A percentile compares a stretch with the other conserved stretches of the same genome.
Evolutionary conservation across 2,888 invertebrate species (phyloP).

Genomic region (Mythimna impura): DNA sequence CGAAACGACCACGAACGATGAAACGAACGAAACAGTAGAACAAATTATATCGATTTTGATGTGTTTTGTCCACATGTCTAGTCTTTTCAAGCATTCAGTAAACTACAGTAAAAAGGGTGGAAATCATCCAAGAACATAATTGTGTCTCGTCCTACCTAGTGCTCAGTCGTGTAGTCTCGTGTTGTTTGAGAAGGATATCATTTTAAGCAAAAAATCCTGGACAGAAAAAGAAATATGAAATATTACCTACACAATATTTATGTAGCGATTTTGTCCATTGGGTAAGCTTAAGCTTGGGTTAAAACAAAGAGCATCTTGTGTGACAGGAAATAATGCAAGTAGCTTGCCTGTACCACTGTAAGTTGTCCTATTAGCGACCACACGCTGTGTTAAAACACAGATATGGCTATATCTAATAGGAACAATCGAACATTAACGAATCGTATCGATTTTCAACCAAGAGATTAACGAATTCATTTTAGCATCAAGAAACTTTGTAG

Average conservation of each 20-base stretch:
- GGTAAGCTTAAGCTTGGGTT: background rate
- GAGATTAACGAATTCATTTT: conserved; percentile 46
- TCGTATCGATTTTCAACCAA: conserved; percentile 34
- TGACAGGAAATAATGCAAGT: background rate
- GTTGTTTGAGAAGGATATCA: background rate
- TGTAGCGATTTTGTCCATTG: background rate
- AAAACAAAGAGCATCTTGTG: background rate
- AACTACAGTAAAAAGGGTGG: background rate
- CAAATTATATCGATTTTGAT: conserved; percentile 19
- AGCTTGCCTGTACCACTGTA: background rate
- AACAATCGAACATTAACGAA: conserved; percentile 22
- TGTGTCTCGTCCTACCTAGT: no score
- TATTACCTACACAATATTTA: background rate
- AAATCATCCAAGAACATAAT: no score
- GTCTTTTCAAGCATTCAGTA: background rate
- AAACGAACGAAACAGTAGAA: conserved; percentile 3
- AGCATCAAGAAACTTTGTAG: conserved; percentile 34
- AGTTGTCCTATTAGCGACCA: background rate
- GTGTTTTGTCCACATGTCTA: background rate
- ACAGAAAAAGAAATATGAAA: background rate
- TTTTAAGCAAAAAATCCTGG: background rate
- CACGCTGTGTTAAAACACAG: conserved; percentile 18
- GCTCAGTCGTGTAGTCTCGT: no score
- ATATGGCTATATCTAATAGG: background rate
- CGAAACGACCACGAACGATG: no score